Evolutionary conservation across 2,888 invertebrate genomes (phyloP), one percentile per base, ranked within the genome.

Genomic region (Rotaria magnacalcarata): DNA sequence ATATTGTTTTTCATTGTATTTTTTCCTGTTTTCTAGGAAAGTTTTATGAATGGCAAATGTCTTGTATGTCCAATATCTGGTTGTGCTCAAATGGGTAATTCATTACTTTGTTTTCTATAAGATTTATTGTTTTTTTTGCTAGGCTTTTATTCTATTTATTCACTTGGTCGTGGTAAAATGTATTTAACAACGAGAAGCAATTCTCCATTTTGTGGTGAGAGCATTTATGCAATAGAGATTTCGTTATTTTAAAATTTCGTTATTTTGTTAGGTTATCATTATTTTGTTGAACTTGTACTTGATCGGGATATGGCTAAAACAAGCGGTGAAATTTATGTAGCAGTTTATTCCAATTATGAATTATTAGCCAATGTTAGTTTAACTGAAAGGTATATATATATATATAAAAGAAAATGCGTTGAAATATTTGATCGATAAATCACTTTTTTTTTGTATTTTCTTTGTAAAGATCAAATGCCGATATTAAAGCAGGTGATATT

Each of bases 31-130:
- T 80, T 75, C 8, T 80, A 80, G 80, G n/a, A 80, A 4, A 47
- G 80, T 80, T 80, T 80, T 47, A 80, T 80, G 43, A 6, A 80
- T n/a, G 80, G 80, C n/a, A 80, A 80, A 80, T 80, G 80, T 47
- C 43, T 47, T 47, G 80, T 47, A 19, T 47, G 47, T 43, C 80
- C 80, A 21, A 8, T 10, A 14, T 11, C 47, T 47, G 80, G 80
- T 47, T 80, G 80, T 47, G 80, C 21, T 80, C 47, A 80, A 47
- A 80, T 80, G 80, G 80, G 80, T 80, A 47, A 47, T 47, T n/a
- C 24, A 41, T 47, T 80, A 1, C 10, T 54, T 54, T 6, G 21
- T 2, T 54, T 19, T 34, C 34, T 11, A 16, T 16, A 34, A 0
- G 11, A 4, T 6, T 60, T 60, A 2, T n/a, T 27, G 8, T 14